These are phyloP conservation scores for Eremobia ochroleuca DNA, from an alignment of 2,888 invertebrate species.

Conservation along the genomic window DNA sequence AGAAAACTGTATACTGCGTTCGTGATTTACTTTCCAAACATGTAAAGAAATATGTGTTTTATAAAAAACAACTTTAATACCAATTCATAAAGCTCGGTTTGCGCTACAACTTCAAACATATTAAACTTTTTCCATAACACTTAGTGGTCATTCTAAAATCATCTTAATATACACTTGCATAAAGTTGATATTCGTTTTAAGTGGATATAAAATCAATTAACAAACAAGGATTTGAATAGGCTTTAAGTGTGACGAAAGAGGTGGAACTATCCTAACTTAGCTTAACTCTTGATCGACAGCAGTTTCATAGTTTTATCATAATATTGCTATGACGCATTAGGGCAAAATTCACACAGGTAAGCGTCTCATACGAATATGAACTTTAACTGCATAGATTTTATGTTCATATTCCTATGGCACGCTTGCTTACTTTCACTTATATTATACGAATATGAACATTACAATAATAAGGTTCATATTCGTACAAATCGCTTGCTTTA, in stretches of 20 bases:
- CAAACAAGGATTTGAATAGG: background rate
- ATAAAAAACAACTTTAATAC: background rate
- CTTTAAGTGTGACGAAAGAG: background rate
- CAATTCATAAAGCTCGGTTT: background rate
- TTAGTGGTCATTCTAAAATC: background rate
- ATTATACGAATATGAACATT: background rate
- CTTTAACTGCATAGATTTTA: background rate
- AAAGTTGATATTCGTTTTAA: background rate
- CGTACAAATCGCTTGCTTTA: background rate
- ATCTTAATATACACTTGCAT: background rate
- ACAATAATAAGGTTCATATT: background rate
- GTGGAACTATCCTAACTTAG: background rate
- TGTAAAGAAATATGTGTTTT: background rate
- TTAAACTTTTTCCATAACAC: background rate
- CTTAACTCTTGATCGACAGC: background rate
- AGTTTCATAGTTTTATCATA: background rate
- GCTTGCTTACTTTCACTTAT: background rate
- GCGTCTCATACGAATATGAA: background rate
- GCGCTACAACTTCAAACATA: background rate
- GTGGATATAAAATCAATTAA: background rate
- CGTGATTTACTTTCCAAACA: background rate
- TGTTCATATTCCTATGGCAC: background rate
- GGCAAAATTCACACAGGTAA: background rate
- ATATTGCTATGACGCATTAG: background rate
- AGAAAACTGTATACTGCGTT: background rate